A percentile compares a stretch with the other conserved stretches of the same genome.
These are phyloP conservation scores for Eupristina koningsbergeri DNA, from an alignment of 1,140 invertebrate species.

Conservation along the genomic window DNA sequence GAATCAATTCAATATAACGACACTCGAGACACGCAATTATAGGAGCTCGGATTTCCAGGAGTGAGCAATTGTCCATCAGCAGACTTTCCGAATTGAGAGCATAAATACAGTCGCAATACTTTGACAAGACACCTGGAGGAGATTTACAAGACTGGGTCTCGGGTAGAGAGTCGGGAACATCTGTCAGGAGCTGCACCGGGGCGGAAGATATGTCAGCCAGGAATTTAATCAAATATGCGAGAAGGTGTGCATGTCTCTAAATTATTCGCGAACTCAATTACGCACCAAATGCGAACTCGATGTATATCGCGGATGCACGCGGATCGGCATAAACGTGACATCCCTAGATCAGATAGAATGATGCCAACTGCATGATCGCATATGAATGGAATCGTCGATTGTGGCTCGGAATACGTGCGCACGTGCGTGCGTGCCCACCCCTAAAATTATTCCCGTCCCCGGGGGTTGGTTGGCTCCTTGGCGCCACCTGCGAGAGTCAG, in stretches of 20 bases:
- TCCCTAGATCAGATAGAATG: background rate
- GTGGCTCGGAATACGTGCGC: background rate
- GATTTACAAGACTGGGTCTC: background rate
- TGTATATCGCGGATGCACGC: background rate
- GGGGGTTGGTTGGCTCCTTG: background rate
- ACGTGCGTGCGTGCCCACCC: background rate
- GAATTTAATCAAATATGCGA: constrained; percentile 62
- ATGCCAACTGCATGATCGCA: background rate
- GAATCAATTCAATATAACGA: background rate
- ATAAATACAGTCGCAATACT: constrained; percentile 5
- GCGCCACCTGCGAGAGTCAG: background rate
- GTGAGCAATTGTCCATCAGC: background rate
- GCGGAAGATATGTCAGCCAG: constrained; percentile 20
- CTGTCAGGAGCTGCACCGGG: background rate
- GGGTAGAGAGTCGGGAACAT: constrained; percentile 12
- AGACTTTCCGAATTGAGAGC: background rate
- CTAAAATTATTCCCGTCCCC: background rate
- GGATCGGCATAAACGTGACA: background rate
- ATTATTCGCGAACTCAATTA: constrained; percentile 58
- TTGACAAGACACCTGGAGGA: too few species aligned
- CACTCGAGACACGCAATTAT: background rate
- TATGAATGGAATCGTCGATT: background rate
- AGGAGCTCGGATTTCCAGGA: background rate
- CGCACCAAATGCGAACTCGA: constrained; percentile 55
- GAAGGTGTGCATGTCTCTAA: constrained; percentile 52